A percentile compares a stretch with the other conserved stretches of the same genome.
Evolutionary conservation across 2,888 invertebrate species (phyloP).

Genomic region (Apotomis betuletana): DNA sequence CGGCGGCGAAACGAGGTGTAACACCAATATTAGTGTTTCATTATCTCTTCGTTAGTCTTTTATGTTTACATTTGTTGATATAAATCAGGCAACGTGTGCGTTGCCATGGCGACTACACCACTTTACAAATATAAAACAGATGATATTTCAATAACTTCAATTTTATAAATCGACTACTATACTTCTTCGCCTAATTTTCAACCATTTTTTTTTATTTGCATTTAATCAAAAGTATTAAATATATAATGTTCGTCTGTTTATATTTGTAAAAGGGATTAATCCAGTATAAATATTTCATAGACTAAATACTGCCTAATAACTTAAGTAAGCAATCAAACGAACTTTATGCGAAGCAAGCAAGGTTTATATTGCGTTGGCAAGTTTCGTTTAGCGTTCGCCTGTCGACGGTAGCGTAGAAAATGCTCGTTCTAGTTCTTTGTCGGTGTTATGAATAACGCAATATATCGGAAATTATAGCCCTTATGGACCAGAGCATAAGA

Average conservation of each 20-base stretch:
- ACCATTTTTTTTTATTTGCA: slow-evolving; percentile 1
- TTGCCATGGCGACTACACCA: slow-evolving; percentile 1
- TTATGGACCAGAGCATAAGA: slow-evolving; percentile 39
- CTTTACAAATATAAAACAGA: slow-evolving; percentile 38
- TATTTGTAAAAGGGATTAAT: slow-evolving; percentile 29
- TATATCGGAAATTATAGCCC: slow-evolving; percentile 36
- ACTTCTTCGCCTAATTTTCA: slow-evolving; percentile 29
- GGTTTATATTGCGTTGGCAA: slow-evolving; percentile 46
- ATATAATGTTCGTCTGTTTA: slow-evolving; percentile 13
- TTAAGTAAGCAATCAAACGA: slow-evolving; percentile 42
- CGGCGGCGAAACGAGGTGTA: slow-evolving; percentile 50
- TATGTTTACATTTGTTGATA: slow-evolving; percentile 13
- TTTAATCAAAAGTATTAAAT: neutral
- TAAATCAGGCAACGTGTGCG: neutral
- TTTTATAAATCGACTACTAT: slow-evolving; percentile 9
- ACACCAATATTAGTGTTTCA: slow-evolving; percentile 64
- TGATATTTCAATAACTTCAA: neutral
- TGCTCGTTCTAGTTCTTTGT: slow-evolving; percentile 31
- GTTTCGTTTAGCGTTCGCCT: slow-evolving; percentile 46
- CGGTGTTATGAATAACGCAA: slow-evolving; percentile 28
- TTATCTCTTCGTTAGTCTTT: slow-evolving; percentile 24
- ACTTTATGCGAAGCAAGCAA: slow-evolving; percentile 45
- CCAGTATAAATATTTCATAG: slow-evolving; percentile 9
- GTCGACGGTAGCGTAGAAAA: slow-evolving; percentile 50
- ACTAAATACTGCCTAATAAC: slow-evolving; percentile 45